These are phyloP conservation scores for Dasypolia templi DNA, from an alignment of 2,888 invertebrate species.

Conservation along the genomic window DNA sequence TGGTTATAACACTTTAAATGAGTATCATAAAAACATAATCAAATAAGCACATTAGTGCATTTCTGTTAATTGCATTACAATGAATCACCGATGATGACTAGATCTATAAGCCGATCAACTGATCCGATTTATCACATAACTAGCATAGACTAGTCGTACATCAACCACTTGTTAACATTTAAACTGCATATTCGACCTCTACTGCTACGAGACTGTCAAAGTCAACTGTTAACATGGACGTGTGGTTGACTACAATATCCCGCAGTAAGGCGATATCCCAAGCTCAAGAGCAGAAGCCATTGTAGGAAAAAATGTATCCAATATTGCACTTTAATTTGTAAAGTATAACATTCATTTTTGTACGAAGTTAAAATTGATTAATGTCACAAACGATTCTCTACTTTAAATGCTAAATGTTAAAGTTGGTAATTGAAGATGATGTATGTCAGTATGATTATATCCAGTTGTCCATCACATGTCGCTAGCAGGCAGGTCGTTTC, in stretches of 20 bases:
- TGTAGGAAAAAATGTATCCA: neutral
- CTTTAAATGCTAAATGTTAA: neutral
- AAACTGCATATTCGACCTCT: neutral
- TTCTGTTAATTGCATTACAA: slow-evolving; percentile 38
- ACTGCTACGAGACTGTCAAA: neutral
- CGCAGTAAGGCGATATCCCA: slow-evolving; percentile 50
- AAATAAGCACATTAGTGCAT: slow-evolving; percentile 27
- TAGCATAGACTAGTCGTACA: slow-evolving; percentile 25
- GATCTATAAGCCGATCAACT: slow-evolving; percentile 14
- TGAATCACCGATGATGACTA: slow-evolving; percentile 21
- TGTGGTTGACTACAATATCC: slow-evolving; percentile 12
- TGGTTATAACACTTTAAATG: neutral
- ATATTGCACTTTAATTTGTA: slow-evolving; percentile 2
- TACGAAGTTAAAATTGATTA: neutral
- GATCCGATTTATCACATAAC: slow-evolving; percentile 52
- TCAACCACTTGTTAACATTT: neutral
- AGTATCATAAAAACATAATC: slow-evolving; percentile 22
- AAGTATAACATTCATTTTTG: neutral
- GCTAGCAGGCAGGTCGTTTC: slow-evolving; percentile 58
- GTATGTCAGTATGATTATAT: neutral
- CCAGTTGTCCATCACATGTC: slow-evolving; percentile 24
- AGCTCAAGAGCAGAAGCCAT: slow-evolving; percentile 56
- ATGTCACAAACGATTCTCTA: neutral
- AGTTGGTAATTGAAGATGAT: neutral
- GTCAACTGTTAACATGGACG: neutral